phyloP scores from a whole-genome alignment of 2,888 invertebrate species.

The Dolichopus griseipennis region DNA sequence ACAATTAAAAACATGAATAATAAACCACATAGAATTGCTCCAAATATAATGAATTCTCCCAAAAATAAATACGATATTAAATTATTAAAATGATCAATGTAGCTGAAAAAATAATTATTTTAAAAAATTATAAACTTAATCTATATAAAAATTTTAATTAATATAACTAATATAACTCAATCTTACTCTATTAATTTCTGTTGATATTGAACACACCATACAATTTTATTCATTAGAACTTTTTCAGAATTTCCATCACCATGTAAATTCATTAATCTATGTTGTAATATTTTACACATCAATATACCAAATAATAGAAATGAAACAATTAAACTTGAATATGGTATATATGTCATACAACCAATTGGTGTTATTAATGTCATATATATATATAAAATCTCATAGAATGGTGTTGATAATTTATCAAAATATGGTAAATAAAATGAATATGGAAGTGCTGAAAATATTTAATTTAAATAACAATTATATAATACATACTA shows the following conservation, averaged over 20 bases:
- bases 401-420: conserved; percentile 33
- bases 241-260: conserved; percentile 17
- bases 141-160: background rate
- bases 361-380: conserved; percentile 35
- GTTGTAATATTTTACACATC: conserved; percentile 35
- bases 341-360: conserved; percentile 40
- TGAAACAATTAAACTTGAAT: conserved; percentile 35
- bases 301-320: conserved; percentile 40
- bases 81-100: conserved; percentile 25
- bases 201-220: conserved; percentile 34
- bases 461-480: no score
- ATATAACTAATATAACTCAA: no score
- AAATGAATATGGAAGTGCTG: conserved; percentile 37
- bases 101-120: background rate
- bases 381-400: conserved; percentile 34
- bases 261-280: conserved; percentile 30
- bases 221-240: conserved; percentile 24
- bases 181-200: conserved; percentile 31
- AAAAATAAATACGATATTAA: conserved; percentile 35
- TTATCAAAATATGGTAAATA: conserved; percentile 35
- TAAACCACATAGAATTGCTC: conserved; percentile 35
- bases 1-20: conserved; percentile 30
- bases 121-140: background rate
- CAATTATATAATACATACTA: no score
- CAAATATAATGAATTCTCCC: conserved; percentile 37